These are phyloP conservation scores for Macroramphosus scolopax DNA, from an alignment of 2,797 vertebrate species.

Conservation along the genomic window DNA sequence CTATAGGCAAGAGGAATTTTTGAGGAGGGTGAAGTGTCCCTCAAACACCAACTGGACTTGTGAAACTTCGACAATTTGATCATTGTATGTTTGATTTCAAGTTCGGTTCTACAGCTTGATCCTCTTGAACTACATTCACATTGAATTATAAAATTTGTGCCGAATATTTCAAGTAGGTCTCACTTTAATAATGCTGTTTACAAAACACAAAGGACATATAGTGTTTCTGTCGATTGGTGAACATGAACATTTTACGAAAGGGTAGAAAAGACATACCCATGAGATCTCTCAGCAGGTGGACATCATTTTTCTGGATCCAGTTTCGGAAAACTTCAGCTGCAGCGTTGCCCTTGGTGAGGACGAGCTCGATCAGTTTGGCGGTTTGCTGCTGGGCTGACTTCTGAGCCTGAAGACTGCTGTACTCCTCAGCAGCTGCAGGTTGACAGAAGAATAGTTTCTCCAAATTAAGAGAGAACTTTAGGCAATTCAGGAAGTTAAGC, in stretches of 20 bases:
- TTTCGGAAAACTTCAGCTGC: constrained; percentile 91
- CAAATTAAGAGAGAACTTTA: too few relatives aligned
- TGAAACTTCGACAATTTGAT: too few relatives aligned
- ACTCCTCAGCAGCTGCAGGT: constrained; percentile 76
- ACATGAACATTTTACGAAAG: too few relatives aligned
- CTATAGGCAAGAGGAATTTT: too few relatives aligned
- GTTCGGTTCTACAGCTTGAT: too few relatives aligned
- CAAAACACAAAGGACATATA: too few relatives aligned
- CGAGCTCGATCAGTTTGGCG: constrained; percentile 87
- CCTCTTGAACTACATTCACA: neutral
- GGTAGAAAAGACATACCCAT: constrained; percentile 80
- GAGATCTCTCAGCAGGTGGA: constrained; percentile 87
- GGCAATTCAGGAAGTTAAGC: too few relatives aligned
- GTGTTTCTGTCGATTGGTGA: too few relatives aligned
- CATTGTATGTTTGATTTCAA: too few relatives aligned
- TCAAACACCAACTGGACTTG: too few relatives aligned
- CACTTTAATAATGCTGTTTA: too few relatives aligned
- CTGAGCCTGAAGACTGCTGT: constrained; percentile 87
- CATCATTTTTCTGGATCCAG: constrained; percentile 90
- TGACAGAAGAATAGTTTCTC: neutral
- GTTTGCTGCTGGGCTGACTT: constrained; percentile 87
- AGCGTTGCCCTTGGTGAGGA: constrained; percentile 91
- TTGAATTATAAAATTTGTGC: neutral
- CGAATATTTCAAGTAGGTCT: neutral
- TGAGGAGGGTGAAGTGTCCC: too few relatives aligned